These are phyloP conservation scores for Neodiprion pinetum DNA, from an alignment of 1,140 invertebrate genomes.

Conservation along the genomic window DNA sequence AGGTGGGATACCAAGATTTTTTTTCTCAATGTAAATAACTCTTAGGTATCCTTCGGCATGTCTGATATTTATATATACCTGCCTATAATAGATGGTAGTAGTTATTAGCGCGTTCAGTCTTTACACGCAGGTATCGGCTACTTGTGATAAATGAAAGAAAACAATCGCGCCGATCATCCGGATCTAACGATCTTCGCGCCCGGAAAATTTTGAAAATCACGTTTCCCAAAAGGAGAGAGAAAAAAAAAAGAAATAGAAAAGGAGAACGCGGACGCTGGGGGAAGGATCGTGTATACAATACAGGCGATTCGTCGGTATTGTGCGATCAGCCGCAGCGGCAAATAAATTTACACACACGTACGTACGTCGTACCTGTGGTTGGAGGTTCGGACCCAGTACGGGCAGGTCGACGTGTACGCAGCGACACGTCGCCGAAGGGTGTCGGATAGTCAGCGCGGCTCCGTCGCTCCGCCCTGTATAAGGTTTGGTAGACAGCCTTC, in stretches of 20 bases:
- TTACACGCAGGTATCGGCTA: too few relatives aligned
- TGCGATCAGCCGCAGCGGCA: too few relatives aligned
- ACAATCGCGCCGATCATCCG: background rate
- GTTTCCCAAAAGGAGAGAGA: background rate
- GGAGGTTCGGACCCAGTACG: too few relatives aligned
- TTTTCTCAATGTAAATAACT: too few relatives aligned
- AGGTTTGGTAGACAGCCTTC: background rate
- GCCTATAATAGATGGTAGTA: background rate
- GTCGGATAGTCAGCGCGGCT: background rate
- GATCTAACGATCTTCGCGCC: background rate
- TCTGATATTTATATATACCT: background rate
- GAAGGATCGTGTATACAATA: background rate
- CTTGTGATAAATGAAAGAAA: background rate
- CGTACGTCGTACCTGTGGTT: too few relatives aligned
- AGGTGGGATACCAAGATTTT: too few relatives aligned
- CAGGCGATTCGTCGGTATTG: too few relatives aligned
- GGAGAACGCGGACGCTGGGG: background rate
- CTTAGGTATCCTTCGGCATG: too few relatives aligned
- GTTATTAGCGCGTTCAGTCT: background rate
- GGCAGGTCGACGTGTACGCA: too few relatives aligned
- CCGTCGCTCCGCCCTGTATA: background rate
- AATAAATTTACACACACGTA: too few relatives aligned
- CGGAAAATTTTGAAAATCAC: background rate
- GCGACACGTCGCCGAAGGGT: background rate
- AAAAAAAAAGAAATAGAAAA: background rate